Evolutionary conservation across 2,797 vertebrate species (phyloP).

Genomic region (Labroides dimidiatus): DNA sequence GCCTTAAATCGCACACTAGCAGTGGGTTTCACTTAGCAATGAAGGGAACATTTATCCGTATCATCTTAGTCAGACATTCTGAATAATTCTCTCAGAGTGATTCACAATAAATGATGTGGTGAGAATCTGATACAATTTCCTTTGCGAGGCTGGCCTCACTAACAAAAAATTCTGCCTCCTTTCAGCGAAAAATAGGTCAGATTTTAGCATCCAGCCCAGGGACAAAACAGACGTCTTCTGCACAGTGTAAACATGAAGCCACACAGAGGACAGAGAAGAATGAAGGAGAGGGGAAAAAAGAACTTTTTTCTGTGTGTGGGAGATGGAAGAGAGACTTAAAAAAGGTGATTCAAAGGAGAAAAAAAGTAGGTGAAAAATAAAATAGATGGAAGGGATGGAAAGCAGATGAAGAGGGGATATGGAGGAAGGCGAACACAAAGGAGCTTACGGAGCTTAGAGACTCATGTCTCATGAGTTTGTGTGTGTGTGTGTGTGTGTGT

Average conservation of each 20-base stretch:
- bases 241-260: slow-evolving; percentile 52
- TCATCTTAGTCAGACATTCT: slow-evolving; percentile 52
- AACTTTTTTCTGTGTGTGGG: slow-evolving; percentile 1
- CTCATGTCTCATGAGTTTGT: slow-evolving; percentile 24
- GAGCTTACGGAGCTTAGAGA: slow-evolving; percentile 36
- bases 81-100: slow-evolving; percentile 53
- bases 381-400: slow-evolving; percentile 23
- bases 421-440: slow-evolving; percentile 42
- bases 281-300: slow-evolving; percentile 7
- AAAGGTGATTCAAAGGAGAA: slow-evolving; percentile 25
- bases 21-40: slow-evolving; percentile 39
- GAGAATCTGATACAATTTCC: slow-evolving; percentile 58
- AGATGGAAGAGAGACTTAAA: slow-evolving; percentile 23
- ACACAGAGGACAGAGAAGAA: slow-evolving; percentile 29
- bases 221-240: slow-evolving; percentile 63
- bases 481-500: slow-evolving; percentile 3
- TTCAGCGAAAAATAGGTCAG: slow-evolving; percentile 65
- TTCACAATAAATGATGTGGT: slow-evolving; percentile 50
- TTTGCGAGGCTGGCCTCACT: slow-evolving; percentile 44
- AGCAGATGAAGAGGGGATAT: slow-evolving; percentile 43
- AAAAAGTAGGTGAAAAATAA: slow-evolving; percentile 42
- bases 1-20: slow-evolving; percentile 27
- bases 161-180: slow-evolving; percentile 35
- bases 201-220: slow-evolving; percentile 56
- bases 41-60: slow-evolving; percentile 61